Evolutionary conservation across 1,140 invertebrate species (phyloP), one percentile per base, ranked within the genome.

Genomic region (Platorchestia sp.): DNA sequence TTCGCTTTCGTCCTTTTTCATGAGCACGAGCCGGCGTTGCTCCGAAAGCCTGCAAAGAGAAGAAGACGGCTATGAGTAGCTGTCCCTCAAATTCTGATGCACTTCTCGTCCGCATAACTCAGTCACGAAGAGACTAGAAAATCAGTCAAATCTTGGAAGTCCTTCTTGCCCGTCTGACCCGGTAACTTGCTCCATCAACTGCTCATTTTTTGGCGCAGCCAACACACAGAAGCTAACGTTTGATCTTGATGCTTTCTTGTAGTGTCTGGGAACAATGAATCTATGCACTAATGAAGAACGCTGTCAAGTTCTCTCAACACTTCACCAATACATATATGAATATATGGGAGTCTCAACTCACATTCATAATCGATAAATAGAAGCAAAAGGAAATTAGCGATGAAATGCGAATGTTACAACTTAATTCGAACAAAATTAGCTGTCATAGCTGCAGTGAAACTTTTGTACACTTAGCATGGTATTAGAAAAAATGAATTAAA

Each of bases 31-130:
- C 6, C 45, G 91, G 44, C 91, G 91, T 19, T n/a, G 22, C 43
- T 44, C 91, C 43, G 7, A 0, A 10, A 7, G 6, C 91, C 91
- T 93, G 91, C 91, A 93, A 93, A 75, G 59, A 75, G 59, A 75
- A 75, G 59, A 75, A 75, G 59, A 75, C 59, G 59, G 59, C 59
- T 75, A 75, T 75, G 59, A 75, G 59, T 75, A 75, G 59, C 59
- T 75, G 59, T 75, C 59, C 27, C 14, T 36, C 59, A 75, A 51
- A 75, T 75, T 10, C 59, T 75, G 59, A 75, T 1, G 10, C 59
- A 75, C 36, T 75, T 75, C 59, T 75, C 36, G 59, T 75, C 59
- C 59, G 59, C 27, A 75, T 3, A 75, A 75, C 27, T 75, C 14
- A 75, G 10, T 75, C 3, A 75, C 59, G 59, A 75, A 75, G 59